Evolutionary conservation across 2,797 vertebrate genomes (phyloP).

Genomic region (Threskiornis aethiopicus): DNA sequence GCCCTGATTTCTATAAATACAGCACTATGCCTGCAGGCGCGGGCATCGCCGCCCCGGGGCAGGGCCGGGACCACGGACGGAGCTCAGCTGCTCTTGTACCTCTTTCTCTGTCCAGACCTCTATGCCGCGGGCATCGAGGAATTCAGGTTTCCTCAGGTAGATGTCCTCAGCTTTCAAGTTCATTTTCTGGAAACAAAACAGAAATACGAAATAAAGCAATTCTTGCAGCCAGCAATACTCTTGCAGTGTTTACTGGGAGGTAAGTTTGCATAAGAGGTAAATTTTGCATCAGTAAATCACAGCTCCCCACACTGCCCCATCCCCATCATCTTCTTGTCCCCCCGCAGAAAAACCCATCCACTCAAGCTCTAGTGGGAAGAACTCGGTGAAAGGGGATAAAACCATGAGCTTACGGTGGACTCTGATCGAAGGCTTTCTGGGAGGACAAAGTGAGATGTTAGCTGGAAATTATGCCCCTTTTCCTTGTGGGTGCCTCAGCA

Average conservation of each 20-base stretch:
- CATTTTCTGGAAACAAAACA: slow-evolving; percentile 42
- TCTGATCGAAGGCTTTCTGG: not conserved
- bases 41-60: not conserved
- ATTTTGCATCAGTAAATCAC: not conserved
- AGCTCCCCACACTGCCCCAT: not conserved
- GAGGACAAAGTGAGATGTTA: not conserved
- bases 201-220: not conserved
- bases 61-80: not conserved
- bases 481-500: not conserved
- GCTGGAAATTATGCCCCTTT: not conserved
- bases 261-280: not conserved
- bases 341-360: not conserved
- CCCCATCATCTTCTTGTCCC: too few relatives aligned
- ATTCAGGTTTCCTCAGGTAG: slow-evolving; percentile 80
- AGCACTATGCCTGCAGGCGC: not conserved
- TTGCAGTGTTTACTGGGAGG: not conserved
- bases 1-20: not conserved
- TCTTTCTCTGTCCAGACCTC: slow-evolving; percentile 84
- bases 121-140: slow-evolving; percentile 76
- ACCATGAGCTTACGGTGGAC: not conserved
- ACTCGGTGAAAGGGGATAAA: not conserved
- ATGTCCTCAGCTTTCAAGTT: slow-evolving; percentile 62
- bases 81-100: slow-evolving; percentile 63
- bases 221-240: not conserved
- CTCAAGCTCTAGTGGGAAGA: not conserved